Evolutionary conservation across 1,140 invertebrate species (phyloP).

Genomic region (Melipona quadrifasciata): DNA sequence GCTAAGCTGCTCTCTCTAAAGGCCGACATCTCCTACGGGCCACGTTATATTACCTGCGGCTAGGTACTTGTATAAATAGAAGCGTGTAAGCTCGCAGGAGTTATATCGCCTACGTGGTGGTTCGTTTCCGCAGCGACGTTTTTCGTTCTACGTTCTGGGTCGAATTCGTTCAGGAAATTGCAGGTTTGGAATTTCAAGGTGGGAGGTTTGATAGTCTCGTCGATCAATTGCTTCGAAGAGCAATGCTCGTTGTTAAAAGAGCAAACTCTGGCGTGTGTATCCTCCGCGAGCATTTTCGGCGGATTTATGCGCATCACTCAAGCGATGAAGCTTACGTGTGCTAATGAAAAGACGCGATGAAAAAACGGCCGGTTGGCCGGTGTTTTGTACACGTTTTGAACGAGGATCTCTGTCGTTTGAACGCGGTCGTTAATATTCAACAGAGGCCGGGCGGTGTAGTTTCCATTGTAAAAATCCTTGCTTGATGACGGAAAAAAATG

Average conservation of each 20-base stretch:
- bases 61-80: not conserved
- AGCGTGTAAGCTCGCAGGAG: not conserved
- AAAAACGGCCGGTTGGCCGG: not conserved
- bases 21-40: not conserved
- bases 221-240: not conserved
- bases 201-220: not conserved
- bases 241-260: not conserved
- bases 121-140: not conserved
- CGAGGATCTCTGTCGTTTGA: slow-evolving; percentile 17
- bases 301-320: not conserved
- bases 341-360: slow-evolving; percentile 21
- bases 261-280: too few relatives aligned
- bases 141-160: not conserved
- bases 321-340: slow-evolving; percentile 11
- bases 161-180: not conserved
- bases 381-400: slow-evolving; percentile 15
- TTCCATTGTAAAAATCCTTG: slow-evolving; percentile 28
- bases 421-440: slow-evolving; percentile 37
- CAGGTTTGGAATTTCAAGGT: too few relatives aligned
- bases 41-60: not conserved
- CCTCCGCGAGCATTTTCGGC: not conserved
- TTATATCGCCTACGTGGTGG: too few relatives aligned
- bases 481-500: slow-evolving; percentile 25
- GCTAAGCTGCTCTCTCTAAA: not conserved
- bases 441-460: slow-evolving; percentile 10